Evolutionary conservation across 2,797 vertebrate species (phyloP).

Genomic region (Heteromormyrus szaboi): DNA sequence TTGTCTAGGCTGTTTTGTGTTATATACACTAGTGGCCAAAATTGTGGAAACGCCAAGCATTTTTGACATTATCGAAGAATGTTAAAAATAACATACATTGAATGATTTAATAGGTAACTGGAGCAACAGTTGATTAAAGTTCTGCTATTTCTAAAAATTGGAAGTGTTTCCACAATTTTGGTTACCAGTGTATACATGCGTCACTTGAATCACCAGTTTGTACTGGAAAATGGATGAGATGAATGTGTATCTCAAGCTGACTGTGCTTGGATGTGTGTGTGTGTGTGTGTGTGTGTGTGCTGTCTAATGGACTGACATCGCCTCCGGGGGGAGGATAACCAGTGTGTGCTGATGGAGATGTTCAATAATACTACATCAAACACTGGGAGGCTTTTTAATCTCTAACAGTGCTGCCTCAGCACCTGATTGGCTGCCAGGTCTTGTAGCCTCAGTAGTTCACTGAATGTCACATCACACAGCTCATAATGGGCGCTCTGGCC

Average conservation of each 20-base stretch:
- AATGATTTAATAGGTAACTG: background rate
- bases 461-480: background rate
- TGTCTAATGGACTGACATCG: background rate
- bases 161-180: background rate
- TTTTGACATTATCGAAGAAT: background rate
- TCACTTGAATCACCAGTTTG: background rate
- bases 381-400: background rate
- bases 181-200: background rate
- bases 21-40: background rate
- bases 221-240: background rate
- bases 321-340: background rate
- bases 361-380: background rate
- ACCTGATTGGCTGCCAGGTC: background rate
- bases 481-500: background rate
- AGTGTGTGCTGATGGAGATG: background rate
- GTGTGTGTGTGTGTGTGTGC: background rate
- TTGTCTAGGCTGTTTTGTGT: background rate
- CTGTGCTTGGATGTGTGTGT: background rate
- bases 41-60: background rate
- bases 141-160: background rate
- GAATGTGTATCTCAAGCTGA: background rate
- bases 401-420: background rate
- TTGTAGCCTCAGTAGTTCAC: background rate
- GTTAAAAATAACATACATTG: background rate
- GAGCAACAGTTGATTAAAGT: background rate